Conservation (phyloP, 2,888 invertebrate species). For the Heliconius sara region DNA sequence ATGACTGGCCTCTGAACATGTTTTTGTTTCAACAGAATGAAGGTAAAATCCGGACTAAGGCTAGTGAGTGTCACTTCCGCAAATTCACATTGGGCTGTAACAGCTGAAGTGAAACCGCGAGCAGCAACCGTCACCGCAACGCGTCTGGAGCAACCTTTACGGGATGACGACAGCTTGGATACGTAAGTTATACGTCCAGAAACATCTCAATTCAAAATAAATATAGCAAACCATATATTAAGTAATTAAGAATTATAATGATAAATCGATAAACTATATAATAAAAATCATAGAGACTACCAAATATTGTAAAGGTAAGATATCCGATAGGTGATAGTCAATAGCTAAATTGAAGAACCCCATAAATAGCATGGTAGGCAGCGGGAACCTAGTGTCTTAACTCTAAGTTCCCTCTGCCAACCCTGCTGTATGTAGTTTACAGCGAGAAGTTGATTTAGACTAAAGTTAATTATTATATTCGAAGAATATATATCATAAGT, state of each 20-base stretch:
- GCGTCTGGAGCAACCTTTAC: constrained; percentile 78
- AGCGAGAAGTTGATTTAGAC: too few relatives aligned
- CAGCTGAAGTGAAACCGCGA: constrained; percentile 93
- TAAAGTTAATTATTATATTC: too few relatives aligned
- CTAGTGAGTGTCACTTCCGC: constrained; percentile 92
- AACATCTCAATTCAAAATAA: not conserved
- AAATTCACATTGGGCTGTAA: constrained; percentile 93
- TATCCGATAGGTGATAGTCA: too few relatives aligned
- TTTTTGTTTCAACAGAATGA: constrained; percentile 85
- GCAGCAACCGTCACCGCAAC: constrained; percentile 95
- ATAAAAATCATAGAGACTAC: not conserved
- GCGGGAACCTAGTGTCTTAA: too few relatives aligned
- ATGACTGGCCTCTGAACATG: not conserved
- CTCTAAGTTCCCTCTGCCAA: too few relatives aligned
- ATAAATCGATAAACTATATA: not conserved
- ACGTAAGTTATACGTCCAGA: constrained; percentile 59
- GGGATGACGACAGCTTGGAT: constrained; percentile 69
- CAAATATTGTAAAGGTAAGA: too few relatives aligned
- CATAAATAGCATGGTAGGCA: too few relatives aligned
- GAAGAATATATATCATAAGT: too few relatives aligned
- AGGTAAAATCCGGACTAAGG: constrained; percentile 94
- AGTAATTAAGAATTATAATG: too few relatives aligned
- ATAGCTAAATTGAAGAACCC: too few relatives aligned
- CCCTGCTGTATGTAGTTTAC: too few relatives aligned
- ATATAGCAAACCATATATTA: too few relatives aligned